A percentile compares a stretch with the other conserved stretches of the same genome.
Evolutionary conservation across 2,888 invertebrate species (phyloP).

Genomic region (Cosmorhoe ocellata): DNA sequence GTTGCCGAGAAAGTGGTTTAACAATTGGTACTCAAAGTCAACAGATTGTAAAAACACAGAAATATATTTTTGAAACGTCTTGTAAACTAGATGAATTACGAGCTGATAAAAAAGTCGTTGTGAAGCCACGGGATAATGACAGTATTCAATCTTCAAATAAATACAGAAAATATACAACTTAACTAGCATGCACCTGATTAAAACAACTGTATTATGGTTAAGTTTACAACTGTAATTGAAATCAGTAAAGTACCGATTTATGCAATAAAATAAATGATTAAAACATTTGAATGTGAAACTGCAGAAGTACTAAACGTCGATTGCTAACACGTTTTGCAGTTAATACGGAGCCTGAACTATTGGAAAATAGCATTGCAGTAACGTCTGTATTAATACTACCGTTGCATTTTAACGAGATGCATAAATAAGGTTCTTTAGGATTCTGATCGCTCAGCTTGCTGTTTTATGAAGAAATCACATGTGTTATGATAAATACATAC

Average conservation of each 20-base stretch:
- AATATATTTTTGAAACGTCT: background rate
- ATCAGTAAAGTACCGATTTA: too few relatives aligned
- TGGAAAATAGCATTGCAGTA: constrained; percentile 2
- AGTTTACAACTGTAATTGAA: too few relatives aligned
- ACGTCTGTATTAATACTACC: constrained; percentile 5
- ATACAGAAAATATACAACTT: too few relatives aligned
- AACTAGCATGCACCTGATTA: too few relatives aligned
- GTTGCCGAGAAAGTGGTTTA: constrained; percentile 11
- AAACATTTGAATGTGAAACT: background rate
- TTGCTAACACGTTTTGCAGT: constrained; percentile 4
- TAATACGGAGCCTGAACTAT: background rate
- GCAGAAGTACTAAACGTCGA: background rate
- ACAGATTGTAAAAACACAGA: background rate
- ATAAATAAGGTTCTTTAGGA: constrained; percentile 4
- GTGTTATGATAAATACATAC: too few relatives aligned
- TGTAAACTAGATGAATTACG: too few relatives aligned
- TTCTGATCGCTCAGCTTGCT: background rate
- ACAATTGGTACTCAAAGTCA: background rate
- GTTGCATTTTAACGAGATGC: constrained; percentile 3
- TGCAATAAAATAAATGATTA: background rate
- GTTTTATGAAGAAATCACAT: background rate
- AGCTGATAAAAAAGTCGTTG: too few relatives aligned
- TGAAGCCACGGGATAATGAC: too few relatives aligned
- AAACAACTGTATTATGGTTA: too few relatives aligned
- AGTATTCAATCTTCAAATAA: too few relatives aligned